These are phyloP conservation scores for Sclerodermus sp. DNA, from an alignment of 2,888 invertebrate genomes.

Conservation along the genomic window DNA sequence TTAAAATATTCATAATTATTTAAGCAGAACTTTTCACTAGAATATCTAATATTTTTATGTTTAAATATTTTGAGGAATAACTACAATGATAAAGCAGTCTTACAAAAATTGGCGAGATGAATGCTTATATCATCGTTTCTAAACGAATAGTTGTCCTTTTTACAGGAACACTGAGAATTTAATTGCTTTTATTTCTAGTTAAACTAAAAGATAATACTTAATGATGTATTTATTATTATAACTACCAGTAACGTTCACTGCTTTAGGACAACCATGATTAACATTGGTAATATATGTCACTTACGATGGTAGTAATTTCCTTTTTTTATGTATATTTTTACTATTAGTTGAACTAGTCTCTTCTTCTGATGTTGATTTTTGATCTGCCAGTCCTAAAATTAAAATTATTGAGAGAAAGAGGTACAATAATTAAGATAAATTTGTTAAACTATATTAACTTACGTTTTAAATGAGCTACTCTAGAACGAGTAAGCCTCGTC, in stretches of 20 bases:
- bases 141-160: slow-evolving; percentile 29
- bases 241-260: neutral
- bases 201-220: slow-evolving; percentile 37
- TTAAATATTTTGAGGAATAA: slow-evolving; percentile 11
- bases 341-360: slow-evolving; percentile 9
- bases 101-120: slow-evolving; percentile 42
- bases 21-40: neutral
- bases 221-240: slow-evolving; percentile 24
- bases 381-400: slow-evolving; percentile 20
- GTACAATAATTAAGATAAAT: slow-evolving; percentile 1
- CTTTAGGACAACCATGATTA: neutral
- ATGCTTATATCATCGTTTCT: slow-evolving; percentile 19
- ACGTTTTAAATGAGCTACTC: slow-evolving; percentile 46
- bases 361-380: slow-evolving; percentile 14
- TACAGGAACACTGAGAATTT: slow-evolving; percentile 39
- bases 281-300: neutral
- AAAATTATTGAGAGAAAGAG: neutral
- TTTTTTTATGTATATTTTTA: slow-evolving; percentile 23
- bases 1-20: too few species aligned
- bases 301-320: slow-evolving; percentile 24
- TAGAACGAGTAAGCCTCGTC: slow-evolving; percentile 45
- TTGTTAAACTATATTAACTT: slow-evolving; percentile 19
- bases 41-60: neutral
- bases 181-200: slow-evolving; percentile 30
- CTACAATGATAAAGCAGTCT: slow-evolving; percentile 43